Conservation (phyloP, 2,888 invertebrate genomes). For the Drosophila yooni region DNA sequence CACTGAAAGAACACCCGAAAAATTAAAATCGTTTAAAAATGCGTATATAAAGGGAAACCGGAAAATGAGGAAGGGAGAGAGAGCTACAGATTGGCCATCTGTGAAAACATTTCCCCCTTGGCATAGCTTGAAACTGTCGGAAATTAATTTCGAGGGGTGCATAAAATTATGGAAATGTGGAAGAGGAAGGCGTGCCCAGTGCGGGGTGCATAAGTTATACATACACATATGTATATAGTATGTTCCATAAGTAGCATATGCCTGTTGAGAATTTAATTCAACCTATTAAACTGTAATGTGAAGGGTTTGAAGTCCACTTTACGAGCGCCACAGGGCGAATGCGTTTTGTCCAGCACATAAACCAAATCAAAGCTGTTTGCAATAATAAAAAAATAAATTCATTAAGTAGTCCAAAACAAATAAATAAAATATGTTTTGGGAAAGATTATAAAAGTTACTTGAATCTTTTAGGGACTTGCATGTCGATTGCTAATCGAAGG, state of each 20-base stretch:
- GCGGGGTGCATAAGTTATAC: slow-evolving; percentile 34
- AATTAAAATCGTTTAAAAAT: slow-evolving; percentile 11
- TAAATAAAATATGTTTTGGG: background rate
- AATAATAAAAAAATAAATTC: background rate
- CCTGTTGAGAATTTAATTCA: slow-evolving; percentile 63
- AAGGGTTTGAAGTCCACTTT: slow-evolving; percentile 6
- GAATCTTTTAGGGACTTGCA: background rate
- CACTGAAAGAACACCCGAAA: background rate
- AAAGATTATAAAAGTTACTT: background rate
- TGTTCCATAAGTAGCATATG: slow-evolving; percentile 52
- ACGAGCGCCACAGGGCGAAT: slow-evolving; percentile 7
- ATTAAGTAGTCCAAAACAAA: background rate
- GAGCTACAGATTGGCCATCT: slow-evolving; percentile 23
- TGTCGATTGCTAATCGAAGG: background rate
- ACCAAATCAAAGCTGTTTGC: background rate
- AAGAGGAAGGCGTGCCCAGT: slow-evolving; percentile 26
- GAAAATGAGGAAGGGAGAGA: background rate
- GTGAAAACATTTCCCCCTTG: slow-evolving; percentile 29
- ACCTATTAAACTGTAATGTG: slow-evolving; percentile 32
- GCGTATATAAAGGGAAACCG: background rate
- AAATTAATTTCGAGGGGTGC: slow-evolving; percentile 73
- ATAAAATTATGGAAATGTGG: slow-evolving; percentile 70
- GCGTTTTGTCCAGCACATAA: slow-evolving; percentile 4
- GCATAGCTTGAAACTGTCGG: slow-evolving; percentile 35
- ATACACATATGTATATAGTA: slow-evolving; percentile 17